These are phyloP conservation scores for Tetragonula carbonaria DNA, from an alignment of 2,888 invertebrate species.

Conservation along the genomic window DNA sequence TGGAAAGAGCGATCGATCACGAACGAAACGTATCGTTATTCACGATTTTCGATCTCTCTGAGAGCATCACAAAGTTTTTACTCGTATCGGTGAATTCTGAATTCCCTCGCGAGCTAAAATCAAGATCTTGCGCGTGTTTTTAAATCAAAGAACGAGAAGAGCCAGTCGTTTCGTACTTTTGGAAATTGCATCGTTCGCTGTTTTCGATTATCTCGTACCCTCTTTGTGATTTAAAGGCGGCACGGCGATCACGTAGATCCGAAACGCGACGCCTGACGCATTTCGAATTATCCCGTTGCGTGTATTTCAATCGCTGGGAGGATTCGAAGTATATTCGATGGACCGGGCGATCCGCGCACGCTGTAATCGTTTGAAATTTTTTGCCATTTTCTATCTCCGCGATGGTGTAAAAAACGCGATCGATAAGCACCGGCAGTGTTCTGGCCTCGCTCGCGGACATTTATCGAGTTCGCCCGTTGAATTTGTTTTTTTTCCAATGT, in stretches of 20 bases:
- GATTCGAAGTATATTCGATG: background rate
- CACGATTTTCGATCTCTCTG: too few species aligned
- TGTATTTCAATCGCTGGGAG: constrained; percentile 25
- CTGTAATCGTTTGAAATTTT: constrained; percentile 7
- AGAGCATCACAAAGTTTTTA: too few species aligned
- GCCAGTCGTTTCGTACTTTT: background rate
- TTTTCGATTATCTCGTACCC: background rate
- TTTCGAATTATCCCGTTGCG: constrained; percentile 35
- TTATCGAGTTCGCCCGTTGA: background rate
- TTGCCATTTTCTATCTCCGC: background rate
- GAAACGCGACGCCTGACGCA: background rate
- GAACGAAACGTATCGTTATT: too few species aligned
- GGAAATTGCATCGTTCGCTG: background rate
- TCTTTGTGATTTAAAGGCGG: background rate
- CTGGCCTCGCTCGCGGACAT: background rate
- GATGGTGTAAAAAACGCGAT: too few species aligned
- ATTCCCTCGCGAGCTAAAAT: too few species aligned
- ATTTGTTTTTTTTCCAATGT: too few species aligned
- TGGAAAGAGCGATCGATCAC: too few species aligned
- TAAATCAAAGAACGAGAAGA: background rate
- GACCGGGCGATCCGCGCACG: background rate
- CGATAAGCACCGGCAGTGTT: too few species aligned
- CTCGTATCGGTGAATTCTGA: too few species aligned
- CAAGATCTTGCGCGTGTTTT: too few species aligned
- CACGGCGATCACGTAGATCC: background rate